phyloP scores from a whole-genome alignment of 1,140 invertebrate genomes.

The Octopus bimaculoides region DNA sequence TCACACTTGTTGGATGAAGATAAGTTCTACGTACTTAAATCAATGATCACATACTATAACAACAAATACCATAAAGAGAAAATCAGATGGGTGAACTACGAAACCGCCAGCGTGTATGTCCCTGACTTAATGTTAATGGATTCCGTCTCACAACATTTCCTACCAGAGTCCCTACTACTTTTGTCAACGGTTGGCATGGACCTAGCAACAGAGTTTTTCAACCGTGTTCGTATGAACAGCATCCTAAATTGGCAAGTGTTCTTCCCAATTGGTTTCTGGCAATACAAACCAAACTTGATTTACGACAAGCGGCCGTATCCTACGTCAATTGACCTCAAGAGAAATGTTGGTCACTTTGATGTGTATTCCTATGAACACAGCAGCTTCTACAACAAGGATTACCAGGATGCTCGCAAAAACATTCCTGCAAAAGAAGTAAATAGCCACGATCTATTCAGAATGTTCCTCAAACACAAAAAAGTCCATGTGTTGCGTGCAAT shows the following conservation, averaged over 20 bases:
- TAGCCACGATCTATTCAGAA: constrained; percentile 61
- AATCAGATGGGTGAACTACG: constrained; percentile 68
- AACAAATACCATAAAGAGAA: constrained; percentile 70
- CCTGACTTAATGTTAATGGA: constrained; percentile 71
- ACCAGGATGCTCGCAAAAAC: constrained; percentile 67
- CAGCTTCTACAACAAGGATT: constrained; percentile 81
- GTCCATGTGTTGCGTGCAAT: constrained; percentile 71
- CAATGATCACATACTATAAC: constrained; percentile 58
- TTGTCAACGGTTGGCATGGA: constrained; percentile 59
- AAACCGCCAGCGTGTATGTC: constrained; percentile 39
- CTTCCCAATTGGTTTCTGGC: constrained; percentile 55
- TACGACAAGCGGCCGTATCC: constrained; percentile 53
- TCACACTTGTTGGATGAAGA: constrained; percentile 37
- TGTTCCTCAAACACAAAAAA: constrained; percentile 65
- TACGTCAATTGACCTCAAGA: constrained; percentile 70
- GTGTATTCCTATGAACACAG: constrained; percentile 69
- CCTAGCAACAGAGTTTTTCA: constrained; percentile 77
- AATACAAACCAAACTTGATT: constrained; percentile 53
- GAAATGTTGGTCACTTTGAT: constrained; percentile 80
- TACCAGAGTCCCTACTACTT: constrained; percentile 42
- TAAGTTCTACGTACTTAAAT: constrained; percentile 65
- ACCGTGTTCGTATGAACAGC: constrained; percentile 59
- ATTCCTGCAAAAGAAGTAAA: constrained; percentile 39
- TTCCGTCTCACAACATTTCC: constrained; percentile 69
- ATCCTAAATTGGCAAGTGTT: constrained; percentile 59